These are phyloP conservation scores for Spermophilus dauricus DNA, from an alignment of 2,113 vertebrate genomes.

Conservation along the genomic window DNA sequence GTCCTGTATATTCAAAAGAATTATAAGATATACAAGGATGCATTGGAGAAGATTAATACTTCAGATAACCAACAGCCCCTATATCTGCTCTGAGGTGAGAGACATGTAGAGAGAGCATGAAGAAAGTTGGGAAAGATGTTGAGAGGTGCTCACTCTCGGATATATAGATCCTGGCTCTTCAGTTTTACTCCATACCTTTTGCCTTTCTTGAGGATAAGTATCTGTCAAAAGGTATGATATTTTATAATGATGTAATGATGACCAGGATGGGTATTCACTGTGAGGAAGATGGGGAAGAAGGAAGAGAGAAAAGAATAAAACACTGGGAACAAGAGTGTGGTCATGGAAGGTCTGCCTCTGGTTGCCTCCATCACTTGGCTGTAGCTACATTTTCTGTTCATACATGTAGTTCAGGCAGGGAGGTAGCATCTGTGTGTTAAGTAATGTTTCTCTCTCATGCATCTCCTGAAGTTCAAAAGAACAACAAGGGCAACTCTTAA, in stretches of 20 bases:
- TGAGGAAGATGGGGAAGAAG: background rate
- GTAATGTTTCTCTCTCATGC: background rate
- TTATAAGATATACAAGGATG: background rate
- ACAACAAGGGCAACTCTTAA: background rate
- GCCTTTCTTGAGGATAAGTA: background rate
- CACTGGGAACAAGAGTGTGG: background rate
- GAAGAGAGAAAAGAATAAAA: background rate
- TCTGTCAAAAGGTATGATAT: background rate
- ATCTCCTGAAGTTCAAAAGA: background rate
- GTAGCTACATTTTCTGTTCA: background rate
- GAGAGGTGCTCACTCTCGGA: background rate
- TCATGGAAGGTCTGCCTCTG: background rate
- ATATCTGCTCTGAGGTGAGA: background rate
- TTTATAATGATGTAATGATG: background rate
- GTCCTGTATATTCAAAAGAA: background rate
- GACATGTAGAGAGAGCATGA: too few species aligned
- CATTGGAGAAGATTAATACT: background rate
- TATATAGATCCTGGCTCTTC: background rate
- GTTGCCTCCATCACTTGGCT: too few species aligned
- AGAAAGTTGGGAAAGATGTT: background rate
- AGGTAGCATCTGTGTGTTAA: background rate
- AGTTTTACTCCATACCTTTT: background rate
- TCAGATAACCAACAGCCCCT: background rate
- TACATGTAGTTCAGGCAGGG: background rate
- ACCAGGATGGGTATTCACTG: background rate